Evolutionary conservation across 2,113 vertebrate species (phyloP), one percentile per base, ranked within the genome.

Genomic region (Etheostoma cragini): DNA sequence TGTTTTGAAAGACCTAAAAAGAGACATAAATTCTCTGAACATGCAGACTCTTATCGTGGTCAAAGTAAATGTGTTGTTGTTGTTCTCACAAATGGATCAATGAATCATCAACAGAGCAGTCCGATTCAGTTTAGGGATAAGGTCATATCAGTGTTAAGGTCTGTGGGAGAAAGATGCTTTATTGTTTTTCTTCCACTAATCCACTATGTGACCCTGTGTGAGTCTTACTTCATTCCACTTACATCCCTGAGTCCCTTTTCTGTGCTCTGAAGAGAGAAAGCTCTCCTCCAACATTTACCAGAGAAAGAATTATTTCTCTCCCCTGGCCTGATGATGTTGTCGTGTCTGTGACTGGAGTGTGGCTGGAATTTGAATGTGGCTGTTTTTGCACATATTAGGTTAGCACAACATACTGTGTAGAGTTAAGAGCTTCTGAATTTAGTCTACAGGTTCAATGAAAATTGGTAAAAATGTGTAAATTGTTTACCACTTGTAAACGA

Each of bases 291-390:
- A 76, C 47, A 74, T 82, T 81, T 57, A 76, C 82, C 60, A 84
- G 46, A 87, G 50, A 84, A 61, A 69, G 49, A 8, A 67, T 14
- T 42, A 79, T 64, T 89, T 84, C 72, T 81, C 69, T 71, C 67
- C 42, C n/a, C 21, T 68, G 47, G 76, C 65, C 61, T 82, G 86
- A 84, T 85, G 87, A 85, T 85, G 78, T 72, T 83, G 53, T 35
- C 13, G 30, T 81, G 70, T 84, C 78, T 76, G 58, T 78, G 22
- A 76, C 57, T 49, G 38, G 30, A 38, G 38, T 80, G 76, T 84
- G 77, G 71, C 52, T 81, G 50, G 79, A 88, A 91, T 88, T 82
- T 72, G 65, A 83, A 79, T 80, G 74, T 52, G n/a, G 15, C 16
- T 19, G 15, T 42, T 42, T 63, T 74, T 49, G 24, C 57, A 84